Base-by-base conservation (phyloP, 2,113 vertebrate genomes). In the Cnemophilus loriae region DNA sequence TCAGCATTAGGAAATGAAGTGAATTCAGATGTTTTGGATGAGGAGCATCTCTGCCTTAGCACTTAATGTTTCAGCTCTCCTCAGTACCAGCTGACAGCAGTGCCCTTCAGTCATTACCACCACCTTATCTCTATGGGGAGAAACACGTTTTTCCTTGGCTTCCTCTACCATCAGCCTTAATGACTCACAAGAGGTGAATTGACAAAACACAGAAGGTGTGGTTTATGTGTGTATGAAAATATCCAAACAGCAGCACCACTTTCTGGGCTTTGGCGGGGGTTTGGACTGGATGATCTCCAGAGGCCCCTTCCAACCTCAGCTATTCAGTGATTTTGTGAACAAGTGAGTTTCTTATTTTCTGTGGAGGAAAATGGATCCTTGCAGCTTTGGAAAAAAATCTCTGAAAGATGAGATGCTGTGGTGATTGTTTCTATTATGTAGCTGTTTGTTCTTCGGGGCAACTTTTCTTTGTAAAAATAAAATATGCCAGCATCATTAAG, bases 401-500 rank as follows among this genome's bases (percentile, higher is more conserved):
- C 27, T 7, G 70, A 27, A 35, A 63, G 49, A 42, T 71, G 8
- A 42, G 33, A 13, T 9, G 1, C 67, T 10, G 1, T 2, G 17
- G 32, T 44, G 37, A 19, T 70, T 41, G 22, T 64, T 95, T 86
- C n/a, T 74, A 0, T 65, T 30, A 42, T 17, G 56, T 57, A 87
- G 61, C 15, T 86, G 8, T 60, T 86, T 77, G 27, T 37, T 88
- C 71, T 89, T 71, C 33, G 23, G 52, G 19, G 16, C 17, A 42
- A 3, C 9, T 83, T 73, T 27, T 42, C 47, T 65, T 60, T 28
- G 14, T 42, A 9, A 44, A 69, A 50, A 16, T 33, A 46, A 37
- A 87, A 14, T 7, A 2, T 4, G 16, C 47, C 37, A 15, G 30
- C 0, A 0, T 33, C 53, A 5, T 1, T 24, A 56, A 70, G 8